These are phyloP conservation scores for Eubasilissa splendida DNA, from an alignment of 2,888 invertebrate species.

Conservation along the genomic window DNA sequence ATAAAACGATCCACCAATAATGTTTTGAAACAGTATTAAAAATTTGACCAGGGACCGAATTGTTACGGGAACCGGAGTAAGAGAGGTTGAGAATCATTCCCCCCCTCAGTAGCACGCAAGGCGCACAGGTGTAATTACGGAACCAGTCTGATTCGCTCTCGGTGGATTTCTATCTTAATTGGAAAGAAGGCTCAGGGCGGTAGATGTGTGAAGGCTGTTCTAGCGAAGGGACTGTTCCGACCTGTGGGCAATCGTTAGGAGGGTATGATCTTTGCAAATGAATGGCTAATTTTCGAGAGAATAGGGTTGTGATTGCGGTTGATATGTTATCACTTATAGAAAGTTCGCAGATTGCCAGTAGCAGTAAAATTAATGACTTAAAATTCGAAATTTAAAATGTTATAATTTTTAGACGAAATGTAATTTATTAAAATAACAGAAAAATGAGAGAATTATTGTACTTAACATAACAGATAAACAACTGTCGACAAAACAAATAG, in stretches of 20 bases:
- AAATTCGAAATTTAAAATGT: no score
- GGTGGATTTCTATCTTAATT: conserved; percentile 48
- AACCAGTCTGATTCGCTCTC: conserved; percentile 34
- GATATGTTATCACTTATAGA: no score
- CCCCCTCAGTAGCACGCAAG: background rate
- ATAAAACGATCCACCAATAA: no score
- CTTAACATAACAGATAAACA: no score
- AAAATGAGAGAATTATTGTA: no score
- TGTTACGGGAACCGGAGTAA: background rate
- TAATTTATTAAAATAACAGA: no score
- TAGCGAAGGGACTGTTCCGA: background rate
- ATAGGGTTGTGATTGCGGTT: background rate
- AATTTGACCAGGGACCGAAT: background rate
- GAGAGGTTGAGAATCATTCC: background rate
- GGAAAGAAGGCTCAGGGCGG: conserved; percentile 40
- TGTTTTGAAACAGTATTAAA: conserved; percentile 15
- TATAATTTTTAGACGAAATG: no score
- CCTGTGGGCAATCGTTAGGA: conserved; percentile 7
- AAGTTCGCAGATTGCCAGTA: no score
- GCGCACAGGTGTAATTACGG: conserved; percentile 32
- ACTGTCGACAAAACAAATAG: no score
- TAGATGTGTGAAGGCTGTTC: background rate
- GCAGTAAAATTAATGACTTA: no score
- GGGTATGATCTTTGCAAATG: background rate
- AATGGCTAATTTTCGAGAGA: background rate